A percentile compares a stretch with the other conserved stretches of the same genome.
Evolutionary conservation across 2,113 vertebrate species (phyloP).

Genomic region (Eulacestoma nigropectus): DNA sequence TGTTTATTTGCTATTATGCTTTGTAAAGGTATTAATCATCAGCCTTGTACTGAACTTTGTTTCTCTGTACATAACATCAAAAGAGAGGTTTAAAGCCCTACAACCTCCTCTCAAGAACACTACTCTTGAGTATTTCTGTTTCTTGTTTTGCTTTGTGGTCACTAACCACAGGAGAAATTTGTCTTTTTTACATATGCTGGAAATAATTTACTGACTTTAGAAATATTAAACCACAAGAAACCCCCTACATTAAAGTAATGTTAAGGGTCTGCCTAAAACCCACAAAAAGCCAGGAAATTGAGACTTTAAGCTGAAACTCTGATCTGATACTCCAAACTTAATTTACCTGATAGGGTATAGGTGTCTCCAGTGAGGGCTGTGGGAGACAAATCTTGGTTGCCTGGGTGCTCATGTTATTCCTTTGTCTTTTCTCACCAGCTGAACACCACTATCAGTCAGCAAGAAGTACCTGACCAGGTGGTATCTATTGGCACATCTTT

Average conservation of each 20-base stretch:
- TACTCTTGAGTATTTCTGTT: slow-evolving; percentile 69
- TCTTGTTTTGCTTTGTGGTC: slow-evolving; percentile 79
- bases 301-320: slow-evolving; percentile 65
- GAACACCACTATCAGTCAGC: background rate
- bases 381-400: background rate
- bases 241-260: slow-evolving; percentile 66
- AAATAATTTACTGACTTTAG: slow-evolving; percentile 80
- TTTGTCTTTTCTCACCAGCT: background rate
- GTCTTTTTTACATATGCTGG: slow-evolving; percentile 74
- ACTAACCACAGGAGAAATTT: slow-evolving; percentile 79
- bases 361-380: background rate
- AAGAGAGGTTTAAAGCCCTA: slow-evolving; percentile 59
- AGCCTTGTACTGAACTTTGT: slow-evolving; percentile 5
- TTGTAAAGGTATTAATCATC: slow-evolving; percentile 32
- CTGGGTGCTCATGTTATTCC: background rate
- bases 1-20: slow-evolving; percentile 22
- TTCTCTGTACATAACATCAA: slow-evolving; percentile 56
- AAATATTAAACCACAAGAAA: slow-evolving; percentile 77
- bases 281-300: slow-evolving; percentile 73
- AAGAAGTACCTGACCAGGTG: background rate
- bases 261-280: slow-evolving; percentile 67
- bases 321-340: slow-evolving; percentile 48
- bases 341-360: slow-evolving; percentile 13
- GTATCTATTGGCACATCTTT: background rate
- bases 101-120: slow-evolving; percentile 55